A percentile compares a stretch with the other conserved stretches of the same genome.
Conservation (phyloP, 2,113 vertebrate genomes). For the Ursus arctos region DNA sequence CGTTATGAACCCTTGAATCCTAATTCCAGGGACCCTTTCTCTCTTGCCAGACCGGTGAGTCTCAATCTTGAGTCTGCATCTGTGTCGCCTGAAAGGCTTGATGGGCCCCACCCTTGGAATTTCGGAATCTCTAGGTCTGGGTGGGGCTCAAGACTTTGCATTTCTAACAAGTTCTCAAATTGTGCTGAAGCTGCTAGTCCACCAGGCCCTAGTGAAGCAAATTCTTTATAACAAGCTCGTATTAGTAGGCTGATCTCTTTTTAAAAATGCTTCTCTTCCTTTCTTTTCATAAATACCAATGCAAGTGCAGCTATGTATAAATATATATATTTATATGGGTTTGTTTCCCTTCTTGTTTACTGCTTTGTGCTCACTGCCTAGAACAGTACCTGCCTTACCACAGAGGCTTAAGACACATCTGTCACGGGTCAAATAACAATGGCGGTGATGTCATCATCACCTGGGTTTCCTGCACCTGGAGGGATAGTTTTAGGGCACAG, state of each 20-base stretch:
- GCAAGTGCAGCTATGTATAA: not conserved
- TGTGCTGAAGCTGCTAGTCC: too few relatives aligned
- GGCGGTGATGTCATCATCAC: too few relatives aligned
- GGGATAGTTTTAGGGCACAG: not conserved
- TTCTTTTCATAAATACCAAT: not conserved
- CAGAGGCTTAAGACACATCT: too few relatives aligned
- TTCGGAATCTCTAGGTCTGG: not conserved
- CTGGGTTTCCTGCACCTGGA: not conserved
- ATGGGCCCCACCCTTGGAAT: not conserved
- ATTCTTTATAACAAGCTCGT: not conserved
- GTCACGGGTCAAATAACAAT: accelerated
- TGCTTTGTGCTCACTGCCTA: not conserved
- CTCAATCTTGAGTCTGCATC: not conserved
- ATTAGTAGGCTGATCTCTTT: not conserved
- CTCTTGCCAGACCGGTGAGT: not conserved
- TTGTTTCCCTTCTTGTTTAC: not conserved
- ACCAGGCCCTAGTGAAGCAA: not conserved
- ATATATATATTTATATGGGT: not conserved
- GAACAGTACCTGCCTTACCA: accelerated
- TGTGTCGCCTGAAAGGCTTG: not conserved
- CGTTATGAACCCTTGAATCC: slow-evolving; percentile 52
- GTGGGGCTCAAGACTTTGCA: not conserved
- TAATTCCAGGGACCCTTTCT: not conserved
- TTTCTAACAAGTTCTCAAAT: not conserved
- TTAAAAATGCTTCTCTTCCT: not conserved